Evolutionary conservation across 2,888 invertebrate genomes (phyloP), one percentile per base, ranked within the genome.

Genomic region (Pelosia muscerda): DNA sequence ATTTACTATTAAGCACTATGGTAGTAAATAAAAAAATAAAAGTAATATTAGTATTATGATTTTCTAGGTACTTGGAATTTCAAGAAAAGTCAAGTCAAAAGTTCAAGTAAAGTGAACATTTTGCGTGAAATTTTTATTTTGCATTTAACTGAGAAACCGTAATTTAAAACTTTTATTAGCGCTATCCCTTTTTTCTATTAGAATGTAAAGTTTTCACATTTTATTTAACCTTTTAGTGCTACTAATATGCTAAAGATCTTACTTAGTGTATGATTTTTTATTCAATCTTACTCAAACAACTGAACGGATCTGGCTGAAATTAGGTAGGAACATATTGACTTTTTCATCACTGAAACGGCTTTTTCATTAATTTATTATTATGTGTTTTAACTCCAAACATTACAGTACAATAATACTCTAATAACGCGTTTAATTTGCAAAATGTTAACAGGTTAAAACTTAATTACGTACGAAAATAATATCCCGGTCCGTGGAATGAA

Each of bases 401-500:
- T 42, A 19, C 19, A 6, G 5, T 19, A 55, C 19, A n/a, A 57
- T n/a, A 57, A 57, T 57, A 28, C 19, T 57, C 56, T 0, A 28
- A 8, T 26, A 26, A 28, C 19, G 4, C 28, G 19, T 57, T 28
- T 57, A 57, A 57, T 57, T 8, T 25, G 4, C 56, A 57, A n/a
- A 57, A 57, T 57, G 25, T 60, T 23, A 28, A 42, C 22, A 25
- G 54, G 34, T 34, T 42, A 3, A 28, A 22, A 61, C 28, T 23
- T 59, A 66, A 60, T 60, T 62, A 66, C n/a, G 31, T 42, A 11
- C 0, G 13, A 58, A 57, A 64, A 63, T 55, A 25, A 60, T 67
- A 75, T 62, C 57, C 60, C 66, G 58, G 56, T 49, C 38, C 42
- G 54, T 55, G 65, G 60, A 67, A 69, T 54, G 42, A 77, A 79